A percentile compares a stretch with the other conserved stretches of the same genome.
Conservation (phyloP, 2,113 vertebrate genomes). For the Shinisaurus crocodilurus region DNA sequence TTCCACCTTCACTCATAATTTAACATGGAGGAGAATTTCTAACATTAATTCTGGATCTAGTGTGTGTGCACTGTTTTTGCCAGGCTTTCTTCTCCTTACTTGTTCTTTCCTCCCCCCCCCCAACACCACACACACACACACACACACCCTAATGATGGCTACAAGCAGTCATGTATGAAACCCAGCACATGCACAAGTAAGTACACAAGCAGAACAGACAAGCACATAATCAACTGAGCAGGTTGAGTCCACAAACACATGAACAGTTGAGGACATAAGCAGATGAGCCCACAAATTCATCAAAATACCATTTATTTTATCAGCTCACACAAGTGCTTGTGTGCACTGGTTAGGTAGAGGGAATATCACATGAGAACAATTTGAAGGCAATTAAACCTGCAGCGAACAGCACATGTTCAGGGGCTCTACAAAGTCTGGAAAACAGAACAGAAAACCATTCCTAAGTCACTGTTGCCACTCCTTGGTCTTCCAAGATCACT, state of each 20-base stretch:
- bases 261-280: not conserved
- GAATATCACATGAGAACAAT: not conserved
- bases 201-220: not conserved
- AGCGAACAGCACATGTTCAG: not conserved
- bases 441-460: not conserved
- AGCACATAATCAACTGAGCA: not conserved
- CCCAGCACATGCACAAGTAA: not conserved
- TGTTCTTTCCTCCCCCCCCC: not conserved
- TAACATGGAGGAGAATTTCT: not conserved
- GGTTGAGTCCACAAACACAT: not conserved
- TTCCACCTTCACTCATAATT: not conserved
- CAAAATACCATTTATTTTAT: not conserved
- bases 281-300: not conserved
- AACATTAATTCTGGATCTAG: not conserved
- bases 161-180: too few relatives aligned
- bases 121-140: too few relatives aligned
- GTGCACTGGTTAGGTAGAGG: not conserved
- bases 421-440: not conserved
- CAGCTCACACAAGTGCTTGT: not conserved
- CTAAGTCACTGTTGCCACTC: not conserved
- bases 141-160: not conserved
- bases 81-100: not conserved
- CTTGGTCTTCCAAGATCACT: not conserved
- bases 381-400: not conserved
- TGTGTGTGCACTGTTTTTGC: not conserved